These are phyloP conservation scores for Marronus borbonicus DNA, from an alignment of 2,888 invertebrate genomes.

Conservation along the genomic window DNA sequence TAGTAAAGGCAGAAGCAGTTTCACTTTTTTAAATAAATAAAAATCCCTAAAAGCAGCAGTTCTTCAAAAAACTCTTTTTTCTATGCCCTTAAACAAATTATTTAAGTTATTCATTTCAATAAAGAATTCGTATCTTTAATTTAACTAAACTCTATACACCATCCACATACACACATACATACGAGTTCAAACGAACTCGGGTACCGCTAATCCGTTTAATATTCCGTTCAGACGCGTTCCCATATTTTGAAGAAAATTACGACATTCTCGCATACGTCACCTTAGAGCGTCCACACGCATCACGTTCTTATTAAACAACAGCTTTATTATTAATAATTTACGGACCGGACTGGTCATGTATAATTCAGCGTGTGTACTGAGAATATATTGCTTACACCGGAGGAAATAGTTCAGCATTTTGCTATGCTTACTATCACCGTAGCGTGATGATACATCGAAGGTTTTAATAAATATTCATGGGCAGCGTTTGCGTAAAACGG, in stretches of 20 bases:
- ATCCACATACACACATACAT: no score
- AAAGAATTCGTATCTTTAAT: no score
- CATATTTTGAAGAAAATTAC: conserved; percentile 30
- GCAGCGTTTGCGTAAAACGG: neutral
- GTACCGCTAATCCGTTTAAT: neutral
- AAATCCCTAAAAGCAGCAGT: no score
- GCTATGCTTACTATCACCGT: neutral
- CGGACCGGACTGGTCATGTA: conserved; percentile 14
- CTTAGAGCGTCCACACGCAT: neutral
- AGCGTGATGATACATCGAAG: conserved; percentile 2
- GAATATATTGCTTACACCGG: conserved; percentile 18
- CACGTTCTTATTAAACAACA: conserved; percentile 19
- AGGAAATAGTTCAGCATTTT: neutral
- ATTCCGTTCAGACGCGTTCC: neutral
- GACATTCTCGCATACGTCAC: conserved; percentile 7
- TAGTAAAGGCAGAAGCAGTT: no score
- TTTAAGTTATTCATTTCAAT: no score
- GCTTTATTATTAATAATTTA: conserved; percentile 36
- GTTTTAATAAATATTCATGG: conserved; percentile 31
- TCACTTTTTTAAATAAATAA: no score
- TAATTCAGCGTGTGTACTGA: conserved; percentile 30
- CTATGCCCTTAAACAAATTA: no score
- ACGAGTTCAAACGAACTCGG: no score
- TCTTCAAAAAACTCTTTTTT: no score
- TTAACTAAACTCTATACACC: no score